Base-by-base conservation (phyloP, 2,113 vertebrate genomes). In the Rhegmatorhina hoffmannsi region DNA sequence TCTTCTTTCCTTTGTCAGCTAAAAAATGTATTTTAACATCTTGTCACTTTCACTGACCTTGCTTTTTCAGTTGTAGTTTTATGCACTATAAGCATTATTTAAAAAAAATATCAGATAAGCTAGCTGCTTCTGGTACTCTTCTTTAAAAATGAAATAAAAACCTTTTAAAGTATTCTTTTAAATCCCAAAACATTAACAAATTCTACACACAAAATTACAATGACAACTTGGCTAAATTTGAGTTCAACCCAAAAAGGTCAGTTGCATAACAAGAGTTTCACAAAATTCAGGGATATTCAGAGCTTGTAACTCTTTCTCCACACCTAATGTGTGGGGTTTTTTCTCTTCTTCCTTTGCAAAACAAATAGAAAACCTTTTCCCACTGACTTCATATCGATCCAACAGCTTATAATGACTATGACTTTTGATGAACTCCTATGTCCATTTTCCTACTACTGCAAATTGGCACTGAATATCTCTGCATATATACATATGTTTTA, bases 101-200 rank as follows among this genome's bases (percentile, higher is more conserved):
- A 0, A 5, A 62, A 68, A 74, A 80, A 85, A 85, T 10, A 40
- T 10, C 52, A 89, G 68, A 59, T 67, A 55, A 90, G 16, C 10
- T 58, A 36, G 28, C 20, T 91, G 28, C n/a, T 82, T 60, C 43
- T 50, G 34, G 10, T 79, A 38, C 5, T 89, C 13, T 17, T 66
- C 28, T 76, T 91, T 74, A 90, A 95, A 96, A 88, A 95, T 90
- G 34, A 91, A 94, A 75, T 46, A 75, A 82, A 82, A 81, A 21
- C 28, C 29, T 85, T 94, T 76, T n/a, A 82, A 92, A 89, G 66
- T 92, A 89, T 74, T 75, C 3, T 55, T 89, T 85, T 58, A 91
- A 55, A 87, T 85, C 28, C 23, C 33, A 18, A 85, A 94, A 58
- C 33, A 69, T 66, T 50, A 85, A 75, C 11, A 85, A 72, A 49